phyloP scores from a whole-genome alignment of 2,113 vertebrate genomes.

The Oceanodroma tethys region DNA sequence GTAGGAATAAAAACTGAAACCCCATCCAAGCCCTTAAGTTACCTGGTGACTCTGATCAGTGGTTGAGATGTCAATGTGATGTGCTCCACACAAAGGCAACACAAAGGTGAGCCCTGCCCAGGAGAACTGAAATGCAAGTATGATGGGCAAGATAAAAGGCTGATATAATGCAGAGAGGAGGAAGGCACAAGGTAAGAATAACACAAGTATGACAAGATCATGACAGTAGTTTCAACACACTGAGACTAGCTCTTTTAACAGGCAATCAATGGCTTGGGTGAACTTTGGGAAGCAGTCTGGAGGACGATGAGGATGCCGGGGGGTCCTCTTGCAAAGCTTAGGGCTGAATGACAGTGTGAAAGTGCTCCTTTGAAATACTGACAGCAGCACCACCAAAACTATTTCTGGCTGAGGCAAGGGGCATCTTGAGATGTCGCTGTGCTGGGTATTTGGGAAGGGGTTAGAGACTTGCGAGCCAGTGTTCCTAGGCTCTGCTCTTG shows the following conservation, averaged over 20 bases:
- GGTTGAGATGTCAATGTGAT: neutral
- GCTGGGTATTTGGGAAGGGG: neutral
- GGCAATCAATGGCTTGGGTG: neutral
- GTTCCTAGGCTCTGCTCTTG: neutral
- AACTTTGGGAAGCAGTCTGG: neutral
- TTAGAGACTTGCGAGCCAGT: neutral
- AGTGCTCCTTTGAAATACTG: neutral
- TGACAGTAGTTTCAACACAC: neutral
- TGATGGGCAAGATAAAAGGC: conserved; percentile 44
- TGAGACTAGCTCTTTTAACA: neutral
- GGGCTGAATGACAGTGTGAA: neutral
- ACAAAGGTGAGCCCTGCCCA: conserved; percentile 25
- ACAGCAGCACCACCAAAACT: neutral
- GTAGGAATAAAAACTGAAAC: neutral
- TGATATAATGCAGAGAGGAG: neutral
- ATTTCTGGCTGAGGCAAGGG: neutral
- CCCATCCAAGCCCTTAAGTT: neutral
- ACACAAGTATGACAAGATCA: neutral
- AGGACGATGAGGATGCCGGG: neutral
- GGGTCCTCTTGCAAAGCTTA: neutral
- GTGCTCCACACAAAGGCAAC: neutral
- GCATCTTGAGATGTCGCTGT: neutral
- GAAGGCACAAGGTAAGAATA: neutral
- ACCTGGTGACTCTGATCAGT: neutral
- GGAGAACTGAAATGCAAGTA: neutral